Evolutionary conservation across 2,888 invertebrate genomes (phyloP).

Genomic region (Dryocosmus kuriphilus): DNA sequence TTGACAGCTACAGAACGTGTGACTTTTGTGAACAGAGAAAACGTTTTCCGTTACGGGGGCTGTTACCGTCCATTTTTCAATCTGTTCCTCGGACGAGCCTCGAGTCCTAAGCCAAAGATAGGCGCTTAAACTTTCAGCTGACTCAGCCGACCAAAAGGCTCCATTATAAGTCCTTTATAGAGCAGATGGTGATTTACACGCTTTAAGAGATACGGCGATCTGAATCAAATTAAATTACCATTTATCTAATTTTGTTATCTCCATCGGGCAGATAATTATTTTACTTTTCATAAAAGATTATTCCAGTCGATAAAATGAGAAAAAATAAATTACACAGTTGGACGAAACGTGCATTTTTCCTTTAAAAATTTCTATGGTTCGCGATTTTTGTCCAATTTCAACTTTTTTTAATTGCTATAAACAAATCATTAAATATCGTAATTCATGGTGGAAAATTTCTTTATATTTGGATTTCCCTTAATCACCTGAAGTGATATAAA

Average conservation of each 20-base stretch:
- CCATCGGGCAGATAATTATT: no score
- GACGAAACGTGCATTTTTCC: no score
- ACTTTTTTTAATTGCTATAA: no score
- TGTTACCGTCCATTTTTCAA: conserved; percentile 28
- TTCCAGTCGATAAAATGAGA: not conserved
- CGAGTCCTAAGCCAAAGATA: conserved; percentile 2
- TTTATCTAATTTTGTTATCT: not conserved
- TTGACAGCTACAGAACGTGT: conserved; percentile 20
- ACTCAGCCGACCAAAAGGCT: conserved; percentile 45
- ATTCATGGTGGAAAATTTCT: no score
- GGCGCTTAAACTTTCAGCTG: conserved; percentile 52
- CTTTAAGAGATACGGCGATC: not conserved
- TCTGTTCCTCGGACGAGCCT: not conserved
- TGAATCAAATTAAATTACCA: conserved; percentile 2
- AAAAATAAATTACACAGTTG: not conserved
- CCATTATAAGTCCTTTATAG: conserved; percentile 1
- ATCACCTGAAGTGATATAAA: no score
- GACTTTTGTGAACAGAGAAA: conserved; percentile 23
- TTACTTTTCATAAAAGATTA: not conserved
- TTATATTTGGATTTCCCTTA: no score
- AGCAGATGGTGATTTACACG: conserved; percentile 2
- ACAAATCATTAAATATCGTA: no score
- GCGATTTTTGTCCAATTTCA: no score
- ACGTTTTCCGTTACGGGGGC: not conserved
- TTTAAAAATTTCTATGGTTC: no score